Evolutionary conservation across 1,140 invertebrate species (phyloP).

Genomic region (Lepeophtheirus salmonis): DNA sequence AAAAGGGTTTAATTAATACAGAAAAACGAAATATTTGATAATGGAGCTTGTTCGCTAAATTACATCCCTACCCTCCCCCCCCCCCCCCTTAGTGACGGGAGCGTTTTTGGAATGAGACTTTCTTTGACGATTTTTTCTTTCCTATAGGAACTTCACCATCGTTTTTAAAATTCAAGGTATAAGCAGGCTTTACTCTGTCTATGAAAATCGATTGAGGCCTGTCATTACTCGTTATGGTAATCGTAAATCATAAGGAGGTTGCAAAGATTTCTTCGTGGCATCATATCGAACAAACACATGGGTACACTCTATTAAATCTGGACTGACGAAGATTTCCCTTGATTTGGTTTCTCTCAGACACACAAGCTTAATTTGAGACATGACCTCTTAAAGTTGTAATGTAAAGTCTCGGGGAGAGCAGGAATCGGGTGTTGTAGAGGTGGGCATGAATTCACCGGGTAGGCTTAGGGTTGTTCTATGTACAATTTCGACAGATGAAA

Average conservation of each 20-base stretch:
- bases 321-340: conserved; percentile 17
- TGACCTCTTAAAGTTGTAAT: neutral
- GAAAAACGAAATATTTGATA: too few relatives aligned
- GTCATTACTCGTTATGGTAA: neutral
- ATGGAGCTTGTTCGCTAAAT: too few relatives aligned
- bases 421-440: neutral
- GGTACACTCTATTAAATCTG: conserved; percentile 20
- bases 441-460: conserved; percentile 19
- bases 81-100: too few relatives aligned
- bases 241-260: conserved; percentile 26
- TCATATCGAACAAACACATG: conserved; percentile 24
- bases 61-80: too few relatives aligned
- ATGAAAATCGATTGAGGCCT: neutral
- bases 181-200: neutral
- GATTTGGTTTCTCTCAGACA: conserved; percentile 18
- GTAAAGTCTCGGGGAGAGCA: neutral
- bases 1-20: too few relatives aligned
- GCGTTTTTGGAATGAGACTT: too few relatives aligned
- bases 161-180: too few relatives aligned
- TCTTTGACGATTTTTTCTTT: too few relatives aligned
- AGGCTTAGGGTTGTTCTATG: conserved; percentile 19
- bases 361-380: neutral
- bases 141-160: too few relatives aligned
- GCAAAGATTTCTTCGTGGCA: conserved; percentile 13
- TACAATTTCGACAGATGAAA: conserved; percentile 19